A percentile compares a stretch with the other conserved stretches of the same genome.
Evolutionary conservation across 2,797 vertebrate species (phyloP).

Genomic region (Philypnodon macrostomus): DNA sequence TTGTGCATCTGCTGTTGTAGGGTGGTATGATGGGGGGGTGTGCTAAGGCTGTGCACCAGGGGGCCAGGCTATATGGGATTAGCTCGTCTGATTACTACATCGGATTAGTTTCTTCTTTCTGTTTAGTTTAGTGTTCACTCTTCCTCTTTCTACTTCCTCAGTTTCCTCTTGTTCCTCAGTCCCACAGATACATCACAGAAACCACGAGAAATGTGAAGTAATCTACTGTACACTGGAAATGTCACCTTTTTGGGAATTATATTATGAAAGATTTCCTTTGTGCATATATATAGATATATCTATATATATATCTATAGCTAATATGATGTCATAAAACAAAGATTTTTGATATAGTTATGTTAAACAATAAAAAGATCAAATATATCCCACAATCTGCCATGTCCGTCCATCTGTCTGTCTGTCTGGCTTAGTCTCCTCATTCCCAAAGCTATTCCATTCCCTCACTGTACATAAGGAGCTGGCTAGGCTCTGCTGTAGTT

Average conservation of each 20-base stretch:
- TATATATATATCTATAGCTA: no score
- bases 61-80: slow-evolving; percentile 56
- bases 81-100: slow-evolving; percentile 56
- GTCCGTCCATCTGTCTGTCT: slow-evolving; percentile 45
- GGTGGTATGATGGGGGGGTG: slow-evolving; percentile 31
- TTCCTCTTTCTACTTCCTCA: slow-evolving; percentile 13
- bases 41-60: slow-evolving; percentile 38
- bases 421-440: slow-evolving; percentile 37
- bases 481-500: slow-evolving; percentile 7
- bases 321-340: no score
- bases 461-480: neutral
- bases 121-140: slow-evolving; percentile 6
- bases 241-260: no score
- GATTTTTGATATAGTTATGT: no score
- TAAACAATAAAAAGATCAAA: no score
- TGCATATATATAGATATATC: no score
- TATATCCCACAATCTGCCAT: slow-evolving; percentile 5
- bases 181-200: neutral
- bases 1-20: slow-evolving; percentile 59
- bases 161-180: neutral
- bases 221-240: neutral
- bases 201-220: no score
- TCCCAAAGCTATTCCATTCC: slow-evolving; percentile 3
- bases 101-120: slow-evolving; percentile 55
- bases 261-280: no score